Evolutionary conservation across 2,113 vertebrate species (phyloP), one percentile per base, ranked within the genome.

Genomic region (Acanthisitta chloris): DNA sequence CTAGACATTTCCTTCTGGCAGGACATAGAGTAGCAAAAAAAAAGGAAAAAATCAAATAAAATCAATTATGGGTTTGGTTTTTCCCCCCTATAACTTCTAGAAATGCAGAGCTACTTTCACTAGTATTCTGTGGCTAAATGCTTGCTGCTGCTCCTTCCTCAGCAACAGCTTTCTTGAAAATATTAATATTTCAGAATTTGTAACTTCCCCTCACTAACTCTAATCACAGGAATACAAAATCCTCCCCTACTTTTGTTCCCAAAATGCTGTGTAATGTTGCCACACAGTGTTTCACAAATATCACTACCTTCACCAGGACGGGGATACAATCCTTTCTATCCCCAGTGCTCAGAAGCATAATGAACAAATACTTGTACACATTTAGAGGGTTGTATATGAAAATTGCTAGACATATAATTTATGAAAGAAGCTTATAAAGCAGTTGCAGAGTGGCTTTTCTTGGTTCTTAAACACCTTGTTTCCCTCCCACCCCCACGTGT

Each of bases 51-150:
- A 38, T 46, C 33, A 72, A 92, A 62, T 43, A 36, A 91, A 92
- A 92, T 73, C 7, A 57, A 92, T 89, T 54, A 40, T 54, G 38
- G 42, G 48, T 57, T 28, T n/a, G n/a, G n/a, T 80, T 80, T 65
- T 66, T 69, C 40, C 58, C 2, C n/a, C n/a, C 48, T 73, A 36
- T 34, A 48, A 65, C 62, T 95, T 90, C 66, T 72, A n/a, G 42
- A 92, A 91, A 45, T 10, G 45, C 45, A 65, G 73, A 89, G 66
- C 55, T 92, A 17, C 51, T 66, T 92, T 86, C 79, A 94, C 95
- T 95, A 93, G 70, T 90, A 93, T 97, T 90, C 94, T 71, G 34
- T 43, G 78, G 54, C 29, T 92, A 86, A 88, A 72, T 58, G 45
- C 43, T 72, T 72, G 34, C 71, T 92, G 83, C 71, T 8, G 17